phyloP scores from a whole-genome alignment of 2,888 invertebrate species.

The Shargacucullia verbasci region DNA sequence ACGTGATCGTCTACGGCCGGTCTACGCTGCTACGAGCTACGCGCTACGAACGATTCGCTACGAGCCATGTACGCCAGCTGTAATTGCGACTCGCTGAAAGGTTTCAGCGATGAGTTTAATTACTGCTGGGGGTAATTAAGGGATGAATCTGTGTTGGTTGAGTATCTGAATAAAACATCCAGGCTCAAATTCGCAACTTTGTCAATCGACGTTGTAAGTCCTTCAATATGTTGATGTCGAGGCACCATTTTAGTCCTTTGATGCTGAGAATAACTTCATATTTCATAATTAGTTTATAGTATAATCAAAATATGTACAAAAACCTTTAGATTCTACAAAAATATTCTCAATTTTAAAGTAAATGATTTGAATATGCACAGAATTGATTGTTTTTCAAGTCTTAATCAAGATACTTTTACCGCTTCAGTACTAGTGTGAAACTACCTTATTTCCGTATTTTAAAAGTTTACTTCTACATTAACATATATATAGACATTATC shows the following conservation, averaged over 20 bases:
- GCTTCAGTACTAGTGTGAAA: no score
- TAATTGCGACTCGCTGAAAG: conserved; percentile 38
- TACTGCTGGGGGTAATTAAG: conserved; percentile 27
- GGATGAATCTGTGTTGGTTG: conserved; percentile 10
- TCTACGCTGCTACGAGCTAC: conserved; percentile 44
- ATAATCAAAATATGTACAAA: no score
- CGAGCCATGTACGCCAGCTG: conserved; percentile 35
- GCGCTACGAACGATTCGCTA: conserved; percentile 37
- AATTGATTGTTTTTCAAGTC: no score
- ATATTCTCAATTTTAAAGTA: no score
- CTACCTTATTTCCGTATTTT: no score
- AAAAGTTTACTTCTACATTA: no score
- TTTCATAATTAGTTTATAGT: no score
- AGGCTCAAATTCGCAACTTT: not conserved
- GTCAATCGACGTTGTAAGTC: not conserved
- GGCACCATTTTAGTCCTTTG: no score
- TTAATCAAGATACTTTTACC: no score
- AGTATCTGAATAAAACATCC: conserved; percentile 3
- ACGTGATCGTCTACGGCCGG: conserved; percentile 56
- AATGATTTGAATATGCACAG: no score
- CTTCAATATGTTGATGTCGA: not conserved
- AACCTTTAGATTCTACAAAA: no score
- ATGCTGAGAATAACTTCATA: no score
- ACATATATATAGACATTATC: not conserved
- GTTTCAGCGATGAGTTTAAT: conserved; percentile 43